These are phyloP conservation scores for Xenopus laevis DNA, from an alignment of 2,113 vertebrate genomes.

Conservation along the genomic window DNA sequence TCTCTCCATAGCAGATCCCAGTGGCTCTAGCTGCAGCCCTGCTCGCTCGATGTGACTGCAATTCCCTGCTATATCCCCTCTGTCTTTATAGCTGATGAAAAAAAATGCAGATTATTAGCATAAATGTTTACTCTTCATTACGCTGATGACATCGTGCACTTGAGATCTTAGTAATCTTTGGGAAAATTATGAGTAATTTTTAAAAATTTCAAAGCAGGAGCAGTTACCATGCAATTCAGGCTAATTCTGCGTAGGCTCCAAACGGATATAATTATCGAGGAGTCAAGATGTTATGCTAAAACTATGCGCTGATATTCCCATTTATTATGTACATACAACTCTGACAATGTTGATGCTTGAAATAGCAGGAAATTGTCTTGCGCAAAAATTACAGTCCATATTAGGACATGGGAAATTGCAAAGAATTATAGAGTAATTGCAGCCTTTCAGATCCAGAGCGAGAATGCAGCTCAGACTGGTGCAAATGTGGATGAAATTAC, in stretches of 20 bases:
- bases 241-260: conserved; percentile 99
- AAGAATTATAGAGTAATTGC: conserved; percentile 99
- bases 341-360: conserved; percentile 99
- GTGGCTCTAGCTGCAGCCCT: conserved; percentile 80
- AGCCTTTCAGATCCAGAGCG: conserved; percentile 99
- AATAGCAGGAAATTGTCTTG: conserved; percentile 99
- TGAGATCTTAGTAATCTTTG: conserved; percentile 99
- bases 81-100: conserved; percentile 99
- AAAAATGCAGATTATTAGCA: conserved; percentile 99
- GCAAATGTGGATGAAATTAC: conserved; percentile 99
- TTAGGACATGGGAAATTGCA: conserved; percentile 99
- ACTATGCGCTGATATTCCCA: conserved; percentile 99
- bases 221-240: conserved; percentile 99
- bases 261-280: conserved; percentile 99
- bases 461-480: conserved; percentile 92
- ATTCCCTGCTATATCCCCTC: conserved; percentile 97
- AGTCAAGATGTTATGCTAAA: conserved; percentile 99
- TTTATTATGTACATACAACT: conserved; percentile 99
- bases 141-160: conserved; percentile 99
- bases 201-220: conserved; percentile 98
- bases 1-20: conserved; percentile 62
- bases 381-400: conserved; percentile 99
- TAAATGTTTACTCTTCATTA: conserved; percentile 99
- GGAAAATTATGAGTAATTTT: conserved; percentile 99
- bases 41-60: conserved; percentile 93